A percentile compares a stretch with the other conserved stretches of the same genome.
These are phyloP conservation scores for Drosophila sechellia DNA, from an alignment of 1,140 invertebrate genomes.

Conservation along the genomic window DNA sequence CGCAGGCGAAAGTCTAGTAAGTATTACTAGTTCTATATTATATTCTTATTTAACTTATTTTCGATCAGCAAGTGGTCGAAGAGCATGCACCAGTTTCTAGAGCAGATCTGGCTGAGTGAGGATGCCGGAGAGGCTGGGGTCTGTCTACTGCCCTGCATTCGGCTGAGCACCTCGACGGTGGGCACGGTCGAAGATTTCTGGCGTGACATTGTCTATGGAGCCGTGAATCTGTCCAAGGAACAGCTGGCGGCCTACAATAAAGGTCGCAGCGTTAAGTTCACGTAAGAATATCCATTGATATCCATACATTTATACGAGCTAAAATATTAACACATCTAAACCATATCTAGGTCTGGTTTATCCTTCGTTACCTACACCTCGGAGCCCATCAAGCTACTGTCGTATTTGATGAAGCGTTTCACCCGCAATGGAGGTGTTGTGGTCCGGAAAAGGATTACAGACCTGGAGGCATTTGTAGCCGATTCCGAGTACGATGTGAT, in stretches of 20 bases:
- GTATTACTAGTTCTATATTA: constrained; percentile 20
- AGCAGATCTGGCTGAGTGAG: constrained; percentile 87
- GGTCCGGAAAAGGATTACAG: constrained; percentile 85
- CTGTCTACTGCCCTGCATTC: constrained; percentile 86
- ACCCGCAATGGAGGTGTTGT: constrained; percentile 86
- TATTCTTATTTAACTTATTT: not conserved
- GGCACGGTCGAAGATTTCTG: constrained; percentile 83
- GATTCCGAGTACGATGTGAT: constrained; percentile 87
- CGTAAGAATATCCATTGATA: constrained; percentile 77
- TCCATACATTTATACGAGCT: too few species aligned
- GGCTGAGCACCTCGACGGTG: constrained; percentile 83
- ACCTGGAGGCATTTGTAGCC: constrained; percentile 85
- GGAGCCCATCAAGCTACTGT: constrained; percentile 87
- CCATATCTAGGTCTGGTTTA: constrained; percentile 86
- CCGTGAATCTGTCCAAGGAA: constrained; percentile 83
- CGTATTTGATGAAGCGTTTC: constrained; percentile 87
- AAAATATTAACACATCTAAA: constrained; percentile 80
- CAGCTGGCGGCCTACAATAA: constrained; percentile 85
- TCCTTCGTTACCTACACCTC: constrained; percentile 88
- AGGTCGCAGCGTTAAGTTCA: constrained; percentile 85
- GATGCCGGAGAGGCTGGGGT: constrained; percentile 86
- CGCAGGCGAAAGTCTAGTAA: constrained; percentile 86
- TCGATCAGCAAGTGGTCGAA: constrained; percentile 87
- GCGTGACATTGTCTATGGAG: constrained; percentile 87
- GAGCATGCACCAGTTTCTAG: constrained; percentile 87